These are phyloP conservation scores for Marasmarcha lunaedactyla DNA, from an alignment of 2,888 invertebrate genomes.

Conservation along the genomic window DNA sequence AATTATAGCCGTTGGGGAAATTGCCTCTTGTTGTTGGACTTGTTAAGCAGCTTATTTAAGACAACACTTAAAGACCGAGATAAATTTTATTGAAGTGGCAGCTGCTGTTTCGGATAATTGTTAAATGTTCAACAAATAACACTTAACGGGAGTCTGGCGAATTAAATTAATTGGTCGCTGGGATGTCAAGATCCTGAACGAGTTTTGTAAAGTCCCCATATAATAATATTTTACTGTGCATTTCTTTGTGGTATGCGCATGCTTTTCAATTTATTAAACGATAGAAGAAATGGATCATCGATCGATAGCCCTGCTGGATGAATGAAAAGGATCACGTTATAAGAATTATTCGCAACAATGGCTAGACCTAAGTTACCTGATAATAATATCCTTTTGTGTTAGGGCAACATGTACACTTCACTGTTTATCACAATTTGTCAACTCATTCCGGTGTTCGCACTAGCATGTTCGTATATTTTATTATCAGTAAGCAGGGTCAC, in stretches of 20 bases:
- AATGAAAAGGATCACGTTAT: not conserved
- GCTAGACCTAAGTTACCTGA: not conserved
- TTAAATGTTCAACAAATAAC: no score
- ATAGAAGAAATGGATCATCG: not conserved
- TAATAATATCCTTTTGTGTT: not conserved
- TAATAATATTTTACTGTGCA: no score
- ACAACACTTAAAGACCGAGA: no score
- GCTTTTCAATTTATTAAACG: not conserved
- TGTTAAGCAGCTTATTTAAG: no score
- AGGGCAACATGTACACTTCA: not conserved
- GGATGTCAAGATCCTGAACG: no score
- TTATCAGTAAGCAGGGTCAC: not conserved
- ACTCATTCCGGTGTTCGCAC: not conserved
- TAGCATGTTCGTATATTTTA: not conserved
- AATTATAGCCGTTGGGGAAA: no score
- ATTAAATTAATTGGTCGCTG: no score
- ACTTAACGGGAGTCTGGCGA: no score
- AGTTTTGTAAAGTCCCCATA: no score
- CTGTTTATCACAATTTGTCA: not conserved
- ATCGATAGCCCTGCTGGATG: not conserved
- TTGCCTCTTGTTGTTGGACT: no score
- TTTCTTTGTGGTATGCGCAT: not conserved
- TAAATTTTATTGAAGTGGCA: no score
- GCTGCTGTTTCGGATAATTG: no score
- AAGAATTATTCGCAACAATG: not conserved